Conservation (phyloP, 2,797 vertebrate genomes). For the Heteromormyrus szaboi region DNA sequence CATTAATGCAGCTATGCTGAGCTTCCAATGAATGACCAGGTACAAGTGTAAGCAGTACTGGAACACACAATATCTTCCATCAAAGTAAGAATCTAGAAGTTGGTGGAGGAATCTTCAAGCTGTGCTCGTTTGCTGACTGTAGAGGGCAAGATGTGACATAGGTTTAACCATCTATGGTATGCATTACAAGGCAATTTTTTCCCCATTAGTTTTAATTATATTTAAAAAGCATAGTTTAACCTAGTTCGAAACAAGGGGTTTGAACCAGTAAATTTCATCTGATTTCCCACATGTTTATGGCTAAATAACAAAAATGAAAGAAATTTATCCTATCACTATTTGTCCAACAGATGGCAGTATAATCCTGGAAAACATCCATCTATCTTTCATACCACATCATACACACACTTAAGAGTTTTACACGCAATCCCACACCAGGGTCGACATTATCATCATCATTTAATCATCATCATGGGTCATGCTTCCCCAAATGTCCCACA, state of each 20-base stretch:
- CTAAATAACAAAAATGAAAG: neutral
- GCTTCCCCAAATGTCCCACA: neutral
- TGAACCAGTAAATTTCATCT: neutral
- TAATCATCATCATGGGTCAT: neutral
- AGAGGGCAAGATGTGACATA: neutral
- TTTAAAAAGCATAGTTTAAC: neutral
- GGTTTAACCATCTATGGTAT: too few relatives aligned
- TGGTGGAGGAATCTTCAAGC: neutral
- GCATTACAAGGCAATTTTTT: neutral
- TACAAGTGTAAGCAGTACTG: neutral
- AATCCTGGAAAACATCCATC: neutral
- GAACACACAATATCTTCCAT: neutral
- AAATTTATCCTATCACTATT: neutral
- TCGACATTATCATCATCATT: neutral
- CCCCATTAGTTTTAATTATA: neutral
- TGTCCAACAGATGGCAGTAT: neutral
- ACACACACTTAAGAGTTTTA: neutral
- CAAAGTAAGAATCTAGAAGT: neutral
- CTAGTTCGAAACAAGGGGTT: neutral
- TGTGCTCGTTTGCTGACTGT: neutral
- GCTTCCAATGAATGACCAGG: neutral
- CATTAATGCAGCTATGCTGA: neutral
- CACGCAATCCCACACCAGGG: neutral
- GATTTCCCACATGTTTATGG: neutral
- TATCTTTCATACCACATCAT: neutral